Percentiles rank a stretch among this genome's conserved stretches.
phyloP scores from a whole-genome alignment of 2,113 vertebrate species.

The Todiramphus saurophagus region DNA sequence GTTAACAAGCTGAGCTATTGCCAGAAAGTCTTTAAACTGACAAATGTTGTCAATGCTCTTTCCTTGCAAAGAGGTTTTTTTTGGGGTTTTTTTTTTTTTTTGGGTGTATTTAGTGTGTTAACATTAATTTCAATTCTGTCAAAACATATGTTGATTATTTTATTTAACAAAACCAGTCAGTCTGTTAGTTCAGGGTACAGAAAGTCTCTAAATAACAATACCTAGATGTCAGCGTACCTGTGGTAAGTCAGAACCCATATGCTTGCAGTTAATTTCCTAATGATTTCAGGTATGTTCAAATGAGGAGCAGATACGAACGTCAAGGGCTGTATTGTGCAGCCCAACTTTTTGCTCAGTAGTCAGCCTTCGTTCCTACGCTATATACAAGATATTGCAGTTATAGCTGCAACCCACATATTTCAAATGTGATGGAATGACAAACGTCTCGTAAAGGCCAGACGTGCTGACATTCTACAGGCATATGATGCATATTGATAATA shows the following conservation, averaged over 20 bases:
- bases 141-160: constrained; percentile 11
- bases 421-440: background rate
- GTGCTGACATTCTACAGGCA: background rate
- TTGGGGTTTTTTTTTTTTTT: constrained; percentile 27
- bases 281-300: background rate
- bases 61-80: constrained; percentile 1
- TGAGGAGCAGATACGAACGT: accelerated
- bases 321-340: background rate
- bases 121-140: constrained; percentile 46
- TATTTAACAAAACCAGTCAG: background rate
- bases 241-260: background rate
- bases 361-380: background rate
- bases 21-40: constrained; percentile 56
- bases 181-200: background rate
- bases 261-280: background rate
- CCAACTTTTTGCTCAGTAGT: background rate
- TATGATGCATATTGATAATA: background rate
- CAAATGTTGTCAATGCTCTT: constrained; percentile 47
- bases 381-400: background rate
- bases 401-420: background rate
- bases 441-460: background rate
- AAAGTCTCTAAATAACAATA: background rate
- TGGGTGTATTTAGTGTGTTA: background rate
- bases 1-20: constrained; percentile 72
- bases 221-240: background rate